Base-by-base conservation (phyloP, 2,113 vertebrate genomes). In the Toxotes chatareus region DNA sequence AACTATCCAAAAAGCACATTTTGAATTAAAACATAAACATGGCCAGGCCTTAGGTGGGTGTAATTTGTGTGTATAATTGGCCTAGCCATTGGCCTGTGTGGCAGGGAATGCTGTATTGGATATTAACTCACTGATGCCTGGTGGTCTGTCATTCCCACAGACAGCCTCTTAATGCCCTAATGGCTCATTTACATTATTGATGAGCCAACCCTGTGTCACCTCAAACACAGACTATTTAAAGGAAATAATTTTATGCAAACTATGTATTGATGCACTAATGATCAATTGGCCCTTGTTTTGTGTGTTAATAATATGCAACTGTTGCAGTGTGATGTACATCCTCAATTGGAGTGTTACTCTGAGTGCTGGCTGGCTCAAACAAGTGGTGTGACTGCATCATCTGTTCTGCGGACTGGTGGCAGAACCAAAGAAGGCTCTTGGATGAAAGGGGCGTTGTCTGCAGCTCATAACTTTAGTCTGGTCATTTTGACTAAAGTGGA, bases 201-300 rank as follows among this genome's bases (percentile, higher is more conserved):
- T 98, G 96, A 97, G 93, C 94, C 95, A 96, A 96, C 95, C 96
- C 95, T 96, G 96, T 96, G 96, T 97, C 97, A 98, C 96, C 96
- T 96, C 94, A 97, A 96, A 97, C 95, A 94, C 91, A 92, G 96
- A 96, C 95, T 95, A 95, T 97, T 98, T 97, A 97, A 97, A 96
- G 94, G 94, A 94, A 97, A 98, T 96, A 96, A 97, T 96, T 97
- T 97, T 97, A 99, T 99, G 98, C 95, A 98, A 97, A 99, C 96
- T 94, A 96, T 94, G 94, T 99, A 99, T 99, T 94, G 98, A 99
- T 95, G 96, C 92, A 88, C 92, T 96, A 96, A 97, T 97, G 97
- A 98, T 98, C 97, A 97, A 98, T 98, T 96, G 96, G 95, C 94
- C 94, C 94, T 93, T 91, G 95, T 95, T 95, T 96, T 96, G 73